Base-by-base conservation (phyloP, 37 sponge, comb jelly and placozoan species). In the Tethya wilhelma region DNA sequence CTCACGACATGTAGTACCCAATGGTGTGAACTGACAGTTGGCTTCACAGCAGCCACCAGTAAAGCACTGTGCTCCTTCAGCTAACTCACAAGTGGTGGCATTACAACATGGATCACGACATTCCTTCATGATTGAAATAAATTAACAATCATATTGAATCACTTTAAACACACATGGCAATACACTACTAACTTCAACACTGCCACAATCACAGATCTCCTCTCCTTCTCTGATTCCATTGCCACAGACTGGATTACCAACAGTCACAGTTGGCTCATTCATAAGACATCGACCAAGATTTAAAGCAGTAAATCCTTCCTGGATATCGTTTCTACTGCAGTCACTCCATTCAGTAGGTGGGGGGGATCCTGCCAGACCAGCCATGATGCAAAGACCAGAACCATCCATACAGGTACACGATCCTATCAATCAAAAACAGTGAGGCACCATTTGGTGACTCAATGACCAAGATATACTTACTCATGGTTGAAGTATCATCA, bases 141-240 rank as follows among this genome's bases (percentile, higher is more conserved):
- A n/a, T n/a, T n/a, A n/a, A n/a, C n/a, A n/a, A n/a, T n/a, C n/a
- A n/a, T n/a, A n/a, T n/a, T n/a, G n/a, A n/a, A n/a, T n/a, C n/a
- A n/a, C n/a, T n/a, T n/a, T 9, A 39, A 33, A 67, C 5, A 67
- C 29, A 60, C 3, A 14, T 49, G 9, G 53, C 14, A 28, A 33
- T 7, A 11, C 6, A 69, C n/a, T 17, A 34, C 80, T 70, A 22
- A 87, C 93, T 72, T 74, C 71, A 22, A 66, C 23, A 77, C 63
- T 69, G 37, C 94, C 94, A 68, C 94, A 93, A 73, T 93, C 94
- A 68, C 94, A 93, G 29, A 77, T 73, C 44, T 93, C 94, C 22
- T 67, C 80, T 23, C 75, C 65, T 44, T 93, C 94, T 40, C 84
- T 44, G 59, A 93, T 82, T 2, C 94, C 94, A 84, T 93, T 93